A percentile compares a stretch with the other conserved stretches of the same genome.
Evolutionary conservation across 2,113 vertebrate species (phyloP).

Genomic region (Phaetusa simplex): DNA sequence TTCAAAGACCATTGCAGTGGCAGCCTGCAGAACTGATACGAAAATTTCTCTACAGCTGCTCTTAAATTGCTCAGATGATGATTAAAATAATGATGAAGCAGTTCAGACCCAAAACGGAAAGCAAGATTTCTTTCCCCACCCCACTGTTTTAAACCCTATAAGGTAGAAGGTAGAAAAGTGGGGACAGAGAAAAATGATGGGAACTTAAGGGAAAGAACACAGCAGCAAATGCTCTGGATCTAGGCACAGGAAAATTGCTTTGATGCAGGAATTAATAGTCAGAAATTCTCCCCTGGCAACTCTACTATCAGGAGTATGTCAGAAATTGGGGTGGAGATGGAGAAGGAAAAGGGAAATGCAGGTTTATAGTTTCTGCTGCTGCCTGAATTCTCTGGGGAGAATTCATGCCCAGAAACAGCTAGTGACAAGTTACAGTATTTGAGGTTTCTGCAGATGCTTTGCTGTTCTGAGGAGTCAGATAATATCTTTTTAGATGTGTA

Average conservation of each 20-base stretch:
- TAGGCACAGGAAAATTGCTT: not conserved
- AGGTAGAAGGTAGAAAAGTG: not conserved
- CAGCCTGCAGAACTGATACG: not conserved
- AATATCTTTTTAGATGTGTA: not conserved
- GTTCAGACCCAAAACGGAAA: not conserved
- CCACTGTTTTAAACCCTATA: not conserved
- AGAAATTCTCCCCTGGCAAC: not conserved
- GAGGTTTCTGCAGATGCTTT: not conserved
- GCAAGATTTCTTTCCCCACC: not conserved
- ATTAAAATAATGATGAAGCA: not conserved
- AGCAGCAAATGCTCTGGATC: not conserved
- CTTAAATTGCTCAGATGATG: not conserved
- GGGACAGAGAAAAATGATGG: not conserved
- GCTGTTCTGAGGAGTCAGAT: not conserved
- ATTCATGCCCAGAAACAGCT: not conserved
- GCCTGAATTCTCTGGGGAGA: not conserved
- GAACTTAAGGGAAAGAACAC: not conserved
- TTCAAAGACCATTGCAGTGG: not conserved
- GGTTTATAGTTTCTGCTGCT: not conserved
- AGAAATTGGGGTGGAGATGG: not conserved
- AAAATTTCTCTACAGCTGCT: not conserved
- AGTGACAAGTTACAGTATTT: not conserved
- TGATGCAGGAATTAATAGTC: not conserved
- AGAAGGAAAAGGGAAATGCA: not conserved
- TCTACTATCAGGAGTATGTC: not conserved